Evolutionary conservation across 2,113 vertebrate genomes (phyloP), one percentile per base, ranked within the genome.

Genomic region (Phrynosoma platyrhinos): DNA sequence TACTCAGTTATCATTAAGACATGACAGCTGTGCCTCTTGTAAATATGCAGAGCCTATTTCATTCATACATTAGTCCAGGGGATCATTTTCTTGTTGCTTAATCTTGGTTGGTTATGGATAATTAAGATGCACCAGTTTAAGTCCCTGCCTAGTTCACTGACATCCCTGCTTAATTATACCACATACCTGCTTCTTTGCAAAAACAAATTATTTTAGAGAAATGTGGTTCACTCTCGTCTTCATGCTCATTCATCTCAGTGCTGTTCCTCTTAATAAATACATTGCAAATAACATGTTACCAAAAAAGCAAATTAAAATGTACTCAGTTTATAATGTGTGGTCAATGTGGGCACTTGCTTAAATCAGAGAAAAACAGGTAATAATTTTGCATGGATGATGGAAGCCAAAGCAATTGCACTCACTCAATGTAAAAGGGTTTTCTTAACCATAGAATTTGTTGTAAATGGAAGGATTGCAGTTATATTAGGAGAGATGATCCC

Each of bases 51-150:
- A 85, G 32, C 62, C 1, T 86, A 18, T 71, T 10, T 85, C 23
- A 9, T 90, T 25, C 69, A 90, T 5, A 7, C 0, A 0, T 40
- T 86, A 84, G 23, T 89, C 71, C 64, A 84, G 62, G 80, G 87
- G 85, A 87, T 58, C 10, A 1, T 78, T 92, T 92, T 25, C 18
- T 80, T 94, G 82, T 91, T 91, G 30, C 30, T 90, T 89, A 87
- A 72, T 66, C n/a, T 89, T 0, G 77, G 42, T 69, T 30, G 88
- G 53, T 78, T 74, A 80, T 23, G 87, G 58, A 21, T 79, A 40
- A 32, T 78, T 91, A 47, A 52, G 83, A 72, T 86, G 52, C 23
- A 83, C 13, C n/a, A 86, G 1, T 88, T 92, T 86, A 69, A 74
- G 3, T 40, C 71, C 40, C 8, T 86, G 2, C 7, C 16, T 88